These are phyloP conservation scores for Mactra quadrangularis DNA, from an alignment of 1,140 invertebrate species.

Conservation along the genomic window DNA sequence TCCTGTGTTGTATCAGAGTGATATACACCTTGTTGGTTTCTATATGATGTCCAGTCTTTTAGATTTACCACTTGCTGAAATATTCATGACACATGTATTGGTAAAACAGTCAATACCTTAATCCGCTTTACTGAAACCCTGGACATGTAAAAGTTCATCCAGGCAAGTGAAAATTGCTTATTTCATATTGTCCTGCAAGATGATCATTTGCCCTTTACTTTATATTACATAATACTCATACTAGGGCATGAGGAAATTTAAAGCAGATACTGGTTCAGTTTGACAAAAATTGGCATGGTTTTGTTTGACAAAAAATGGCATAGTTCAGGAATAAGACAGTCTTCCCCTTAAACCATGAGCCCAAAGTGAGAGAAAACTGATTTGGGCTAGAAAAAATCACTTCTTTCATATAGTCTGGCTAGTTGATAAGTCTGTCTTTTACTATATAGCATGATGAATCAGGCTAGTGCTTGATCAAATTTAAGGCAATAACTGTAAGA, in stretches of 20 bases:
- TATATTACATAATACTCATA: background rate
- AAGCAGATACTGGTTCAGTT: background rate
- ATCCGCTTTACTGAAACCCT: background rate
- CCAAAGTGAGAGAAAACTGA: too few relatives aligned
- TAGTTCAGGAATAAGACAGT: too few relatives aligned
- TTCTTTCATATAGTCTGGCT: too few relatives aligned
- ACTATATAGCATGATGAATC: too few relatives aligned
- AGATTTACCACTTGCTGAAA: slow-evolving; percentile 61
- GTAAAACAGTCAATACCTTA: background rate
- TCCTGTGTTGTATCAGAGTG: slow-evolving; percentile 22
- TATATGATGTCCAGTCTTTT: slow-evolving; percentile 58
- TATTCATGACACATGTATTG: background rate
- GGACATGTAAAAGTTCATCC: background rate
- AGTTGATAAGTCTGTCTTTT: too few relatives aligned
- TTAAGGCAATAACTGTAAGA: too few relatives aligned
- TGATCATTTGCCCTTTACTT: background rate
- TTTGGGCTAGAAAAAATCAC: too few relatives aligned
- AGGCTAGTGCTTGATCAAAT: too few relatives aligned
- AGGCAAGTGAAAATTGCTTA: too few relatives aligned
- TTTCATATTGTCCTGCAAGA: background rate
- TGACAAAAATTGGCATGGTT: too few relatives aligned
- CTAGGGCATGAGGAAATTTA: background rate
- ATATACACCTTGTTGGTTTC: slow-evolving; percentile 26
- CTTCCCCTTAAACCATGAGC: too few relatives aligned
- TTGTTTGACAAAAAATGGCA: too few relatives aligned